Evolutionary conservation across 2,888 invertebrate species (phyloP).

Genomic region (Phymatocera aterrima): DNA sequence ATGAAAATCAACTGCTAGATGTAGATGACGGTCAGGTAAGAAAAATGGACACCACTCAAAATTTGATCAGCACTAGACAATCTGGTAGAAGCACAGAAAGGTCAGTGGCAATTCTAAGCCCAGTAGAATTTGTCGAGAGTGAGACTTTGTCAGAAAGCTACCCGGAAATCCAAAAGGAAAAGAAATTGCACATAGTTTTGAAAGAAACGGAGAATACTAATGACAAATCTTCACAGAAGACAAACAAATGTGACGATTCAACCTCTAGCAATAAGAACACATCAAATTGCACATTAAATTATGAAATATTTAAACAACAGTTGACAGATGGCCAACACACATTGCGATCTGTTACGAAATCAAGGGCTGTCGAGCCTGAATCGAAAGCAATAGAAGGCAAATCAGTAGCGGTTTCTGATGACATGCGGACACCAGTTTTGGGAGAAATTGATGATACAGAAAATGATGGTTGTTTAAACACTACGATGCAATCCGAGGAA

Average conservation of each 20-base stretch:
- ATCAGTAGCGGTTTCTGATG: background rate
- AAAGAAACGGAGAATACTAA: background rate
- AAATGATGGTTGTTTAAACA: conserved; percentile 14
- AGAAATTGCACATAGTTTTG: background rate
- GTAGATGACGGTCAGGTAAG: background rate
- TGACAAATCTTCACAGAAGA: background rate
- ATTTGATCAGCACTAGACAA: background rate
- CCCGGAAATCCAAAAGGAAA: background rate
- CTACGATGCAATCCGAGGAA: conserved; percentile 56
- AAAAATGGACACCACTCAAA: background rate
- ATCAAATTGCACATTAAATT: conserved; percentile 1
- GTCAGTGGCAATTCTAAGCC: background rate
- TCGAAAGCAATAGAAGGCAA: background rate
- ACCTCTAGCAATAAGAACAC: background rate
- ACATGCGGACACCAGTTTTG: background rate
- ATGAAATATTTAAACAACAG: conserved; percentile 24
- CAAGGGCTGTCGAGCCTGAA: background rate
- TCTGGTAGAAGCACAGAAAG: conserved; percentile 1
- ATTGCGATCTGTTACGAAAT: background rate
- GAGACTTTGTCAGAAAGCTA: background rate
- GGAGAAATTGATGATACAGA: background rate
- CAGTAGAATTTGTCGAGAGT: conserved; percentile 1
- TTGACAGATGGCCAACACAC: conserved; percentile 5
- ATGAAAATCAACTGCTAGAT: background rate
- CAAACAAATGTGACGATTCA: background rate